Conservation (phyloP, 2,113 vertebrate species). For the Struthidea cinerea region DNA sequence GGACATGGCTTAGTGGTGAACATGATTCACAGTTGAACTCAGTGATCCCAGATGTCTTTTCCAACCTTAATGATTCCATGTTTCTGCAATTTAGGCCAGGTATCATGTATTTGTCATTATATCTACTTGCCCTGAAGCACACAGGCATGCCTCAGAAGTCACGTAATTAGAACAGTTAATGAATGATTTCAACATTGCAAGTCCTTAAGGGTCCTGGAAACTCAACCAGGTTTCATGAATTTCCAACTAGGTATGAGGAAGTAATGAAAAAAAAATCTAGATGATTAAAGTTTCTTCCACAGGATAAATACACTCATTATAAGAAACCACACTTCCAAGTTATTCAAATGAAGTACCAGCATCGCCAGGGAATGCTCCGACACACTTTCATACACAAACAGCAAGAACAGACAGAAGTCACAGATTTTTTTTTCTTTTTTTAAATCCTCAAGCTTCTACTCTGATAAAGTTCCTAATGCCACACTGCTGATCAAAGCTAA, state of each 20-base stretch:
- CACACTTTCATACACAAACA: not conserved
- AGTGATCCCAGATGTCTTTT: not conserved
- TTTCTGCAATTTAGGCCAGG: not conserved
- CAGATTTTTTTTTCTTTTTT: not conserved
- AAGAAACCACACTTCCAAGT: not conserved
- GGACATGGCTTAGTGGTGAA: not conserved
- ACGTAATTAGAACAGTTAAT: conserved; percentile 38
- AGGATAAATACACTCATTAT: not conserved
- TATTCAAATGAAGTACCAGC: not conserved
- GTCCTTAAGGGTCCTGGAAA: conserved; percentile 5
- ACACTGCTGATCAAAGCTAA: not conserved
- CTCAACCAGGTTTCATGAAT: not conserved
- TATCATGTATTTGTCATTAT: not conserved
- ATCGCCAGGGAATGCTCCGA: not conserved
- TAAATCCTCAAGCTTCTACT: not conserved
- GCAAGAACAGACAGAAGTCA: not conserved
- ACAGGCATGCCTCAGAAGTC: not conserved
- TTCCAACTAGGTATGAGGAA: not conserved
- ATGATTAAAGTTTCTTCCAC: not conserved
- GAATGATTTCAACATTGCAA: not conserved
- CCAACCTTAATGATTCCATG: not conserved
- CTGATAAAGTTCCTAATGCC: not conserved
- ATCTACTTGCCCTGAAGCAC: not conserved
- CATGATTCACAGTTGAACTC: not conserved
- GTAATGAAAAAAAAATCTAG: not conserved